These are phyloP conservation scores for Apostichopus parvimensis DNA, from an alignment of 35 echinoderm and acorn worm species.

Conservation along the genomic window DNA sequence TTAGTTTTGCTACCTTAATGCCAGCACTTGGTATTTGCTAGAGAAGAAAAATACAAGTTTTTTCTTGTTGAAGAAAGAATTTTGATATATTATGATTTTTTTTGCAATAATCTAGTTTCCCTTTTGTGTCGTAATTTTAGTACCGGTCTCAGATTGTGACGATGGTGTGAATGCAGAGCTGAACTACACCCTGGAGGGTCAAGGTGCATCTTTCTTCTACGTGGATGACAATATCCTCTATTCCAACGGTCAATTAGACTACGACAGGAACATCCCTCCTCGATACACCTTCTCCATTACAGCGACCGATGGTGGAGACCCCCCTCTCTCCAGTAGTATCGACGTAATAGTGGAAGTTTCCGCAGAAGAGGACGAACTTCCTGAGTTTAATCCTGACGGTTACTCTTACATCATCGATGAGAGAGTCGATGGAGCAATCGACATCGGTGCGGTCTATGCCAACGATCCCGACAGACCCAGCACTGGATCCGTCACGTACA, in stretches of 20 bases:
- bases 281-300: not conserved
- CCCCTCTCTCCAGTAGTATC: not conserved
- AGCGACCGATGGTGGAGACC: not conserved
- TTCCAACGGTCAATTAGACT: not conserved
- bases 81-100: no score
- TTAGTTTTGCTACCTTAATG: not conserved
- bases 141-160: conserved; percentile 28
- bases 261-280: not conserved
- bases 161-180: conserved; percentile 26
- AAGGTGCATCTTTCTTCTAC: not conserved
- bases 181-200: conserved; percentile 8
- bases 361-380: conserved; percentile 15
- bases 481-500: not conserved
- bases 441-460: conserved; percentile 32
- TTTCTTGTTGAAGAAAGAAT: not conserved
- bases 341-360: conserved; percentile 2
- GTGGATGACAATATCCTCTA: not conserved
- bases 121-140: not conserved
- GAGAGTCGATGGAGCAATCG: not conserved
- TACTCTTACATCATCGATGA: conserved; percentile 29
- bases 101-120: no score
- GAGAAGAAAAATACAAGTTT: not conserved
- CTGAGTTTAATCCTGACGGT: not conserved
- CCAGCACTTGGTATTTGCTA: not conserved
- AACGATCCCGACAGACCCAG: conserved; percentile 17